Percentiles rank a stretch among this genome's conserved stretches.
Evolutionary conservation across 1,140 invertebrate species (phyloP).

Genomic region (Lordiphosa clarofinis): DNA sequence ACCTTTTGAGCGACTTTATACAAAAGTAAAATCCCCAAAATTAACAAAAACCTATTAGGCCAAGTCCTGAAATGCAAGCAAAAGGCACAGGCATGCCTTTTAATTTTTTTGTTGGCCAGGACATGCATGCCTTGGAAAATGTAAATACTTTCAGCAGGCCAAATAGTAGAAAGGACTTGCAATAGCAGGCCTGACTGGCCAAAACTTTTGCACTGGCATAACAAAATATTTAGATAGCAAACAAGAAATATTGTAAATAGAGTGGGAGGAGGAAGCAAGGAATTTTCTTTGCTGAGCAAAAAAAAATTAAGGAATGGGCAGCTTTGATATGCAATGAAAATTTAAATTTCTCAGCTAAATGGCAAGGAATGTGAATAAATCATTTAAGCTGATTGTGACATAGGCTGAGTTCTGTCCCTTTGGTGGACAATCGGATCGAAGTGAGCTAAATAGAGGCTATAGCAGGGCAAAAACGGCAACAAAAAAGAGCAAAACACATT

Average conservation of each 20-base stretch:
- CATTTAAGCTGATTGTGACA: too few species aligned
- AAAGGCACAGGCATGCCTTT: constrained; percentile 13
- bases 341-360: too few species aligned
- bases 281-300: too few species aligned
- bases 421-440: too few species aligned
- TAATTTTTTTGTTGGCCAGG: constrained; percentile 2
- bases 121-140: constrained; percentile 61
- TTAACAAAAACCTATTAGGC: constrained; percentile 76
- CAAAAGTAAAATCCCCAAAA: constrained; percentile 57
- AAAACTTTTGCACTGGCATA: constrained; percentile 70
- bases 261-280: background rate
- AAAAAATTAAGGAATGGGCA: too few species aligned
- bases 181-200: constrained; percentile 37
- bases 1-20: constrained; percentile 47
- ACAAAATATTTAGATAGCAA: constrained; percentile 74
- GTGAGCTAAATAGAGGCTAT: too few species aligned
- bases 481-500: too few species aligned
- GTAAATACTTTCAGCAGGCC: constrained; percentile 71
- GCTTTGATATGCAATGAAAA: too few species aligned
- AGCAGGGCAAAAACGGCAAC: too few species aligned
- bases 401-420: too few species aligned
- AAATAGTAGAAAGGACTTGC: constrained; percentile 13
- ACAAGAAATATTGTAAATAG: constrained; percentile 21
- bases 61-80: constrained; percentile 46
- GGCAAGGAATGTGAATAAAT: too few species aligned